Evolutionary conservation across 2,888 invertebrate species (phyloP).

Genomic region (Epinotia brunnichana): DNA sequence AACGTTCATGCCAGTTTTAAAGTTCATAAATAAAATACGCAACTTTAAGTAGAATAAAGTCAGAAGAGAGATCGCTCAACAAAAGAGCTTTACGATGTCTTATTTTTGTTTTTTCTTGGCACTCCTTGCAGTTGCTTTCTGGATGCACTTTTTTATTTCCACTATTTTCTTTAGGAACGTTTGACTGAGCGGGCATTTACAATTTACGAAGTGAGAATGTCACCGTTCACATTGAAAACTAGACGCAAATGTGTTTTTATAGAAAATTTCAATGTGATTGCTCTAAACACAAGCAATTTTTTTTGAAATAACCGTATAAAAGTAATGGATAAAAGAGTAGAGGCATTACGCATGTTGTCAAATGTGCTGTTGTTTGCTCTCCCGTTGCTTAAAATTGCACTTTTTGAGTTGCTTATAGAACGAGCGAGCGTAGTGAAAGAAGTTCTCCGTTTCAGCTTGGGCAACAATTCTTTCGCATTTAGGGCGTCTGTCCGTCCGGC

Average conservation of each 20-base stretch:
- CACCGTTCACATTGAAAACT: not conserved
- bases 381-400: too few species aligned
- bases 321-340: too few species aligned
- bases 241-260: not conserved
- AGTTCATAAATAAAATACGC: slow-evolving; percentile 7
- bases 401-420: too few species aligned
- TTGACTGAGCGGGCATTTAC: slow-evolving; percentile 9
- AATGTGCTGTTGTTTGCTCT: too few species aligned
- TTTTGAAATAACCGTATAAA: too few species aligned
- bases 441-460: too few species aligned
- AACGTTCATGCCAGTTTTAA: not conserved
- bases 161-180: not conserved
- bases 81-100: slow-evolving; percentile 18
- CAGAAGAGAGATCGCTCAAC: slow-evolving; percentile 25
- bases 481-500: too few species aligned
- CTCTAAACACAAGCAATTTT: not conserved
- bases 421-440: too few species aligned
- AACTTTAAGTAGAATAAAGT: slow-evolving; percentile 11
- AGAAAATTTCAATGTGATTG: not conserved
- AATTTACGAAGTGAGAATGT: not conserved
- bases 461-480: too few species aligned
- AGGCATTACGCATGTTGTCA: too few species aligned
- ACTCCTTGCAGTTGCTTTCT: slow-evolving; percentile 32
- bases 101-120: slow-evolving; percentile 26
- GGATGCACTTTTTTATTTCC: slow-evolving; percentile 5